These are phyloP conservation scores for Drosophila trapezifrons DNA, from an alignment of 1,140 invertebrate species.

Conservation along the genomic window DNA sequence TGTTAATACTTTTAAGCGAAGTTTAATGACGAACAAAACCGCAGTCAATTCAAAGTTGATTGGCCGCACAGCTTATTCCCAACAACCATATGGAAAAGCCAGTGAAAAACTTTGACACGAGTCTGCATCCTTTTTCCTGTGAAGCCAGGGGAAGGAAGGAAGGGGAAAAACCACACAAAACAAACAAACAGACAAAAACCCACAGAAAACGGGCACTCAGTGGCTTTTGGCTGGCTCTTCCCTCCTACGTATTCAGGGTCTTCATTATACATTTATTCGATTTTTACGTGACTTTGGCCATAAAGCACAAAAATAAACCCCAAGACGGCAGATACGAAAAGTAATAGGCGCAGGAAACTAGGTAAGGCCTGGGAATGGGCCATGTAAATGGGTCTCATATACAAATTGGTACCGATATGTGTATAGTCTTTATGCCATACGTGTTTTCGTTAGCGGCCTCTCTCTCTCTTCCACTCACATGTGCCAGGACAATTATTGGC, in stretches of 20 bases:
- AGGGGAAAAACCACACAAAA: slow-evolving; percentile 5
- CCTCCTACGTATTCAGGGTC: slow-evolving; percentile 25
- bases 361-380: slow-evolving; percentile 11
- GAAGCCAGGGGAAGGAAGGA: background rate
- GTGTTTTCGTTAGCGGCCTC: slow-evolving; percentile 15
- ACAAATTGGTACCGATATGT: slow-evolving; percentile 60
- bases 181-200: slow-evolving; percentile 34
- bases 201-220: slow-evolving; percentile 30
- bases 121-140: background rate
- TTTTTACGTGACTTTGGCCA: slow-evolving; percentile 75
- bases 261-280: slow-evolving; percentile 78
- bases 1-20: slow-evolving; percentile 15
- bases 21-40: slow-evolving; percentile 22
- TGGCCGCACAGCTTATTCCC: slow-evolving; percentile 29
- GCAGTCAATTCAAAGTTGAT: slow-evolving; percentile 29
- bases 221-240: slow-evolving; percentile 35
- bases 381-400: slow-evolving; percentile 57
- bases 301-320: slow-evolving; percentile 74
- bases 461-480: slow-evolving; percentile 13
- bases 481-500: slow-evolving; percentile 70
- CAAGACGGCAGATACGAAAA: slow-evolving; percentile 34
- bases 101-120: slow-evolving; percentile 31
- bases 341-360: slow-evolving; percentile 30
- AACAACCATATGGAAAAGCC: slow-evolving; percentile 22
- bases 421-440: slow-evolving; percentile 24